Evolutionary conservation across 1,140 invertebrate species (phyloP), one percentile per base, ranked within the genome.

Genomic region (Aphelinus atriplicis): DNA sequence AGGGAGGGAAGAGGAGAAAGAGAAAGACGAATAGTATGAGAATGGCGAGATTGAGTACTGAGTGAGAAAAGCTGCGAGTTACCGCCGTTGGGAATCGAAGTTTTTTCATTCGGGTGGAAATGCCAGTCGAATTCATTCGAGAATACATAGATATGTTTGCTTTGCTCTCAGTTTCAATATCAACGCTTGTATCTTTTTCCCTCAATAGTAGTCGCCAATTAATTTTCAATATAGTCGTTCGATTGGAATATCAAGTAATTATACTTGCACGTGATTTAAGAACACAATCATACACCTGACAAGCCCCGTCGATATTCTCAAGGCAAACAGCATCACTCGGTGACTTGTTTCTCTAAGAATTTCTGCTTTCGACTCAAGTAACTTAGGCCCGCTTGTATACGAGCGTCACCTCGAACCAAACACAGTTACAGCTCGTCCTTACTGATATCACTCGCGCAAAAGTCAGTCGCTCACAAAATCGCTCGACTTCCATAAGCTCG

Each of bases 101-200:
- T 76, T 72, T 76, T 76, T 76, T 65, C 70, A 67, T 76, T 76
- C 63, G 70, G 51, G 62, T 76, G 69, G 75, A 66, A 76, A 76
- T 76, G 68, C 71, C 56, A 76, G 60, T 56, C 50, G 60, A 53
- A 62, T 58, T 71, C 42, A 62, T 71, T 55, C 60, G 60, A 42
- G 51, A 50, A 63, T 63, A 47, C 58, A 70, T 70, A 57, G 61
- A 56, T 70, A 53, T 53, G 4, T 53, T 6, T 53, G 51, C 51
- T 9, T 6, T 53, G 9, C 26, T 26, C 26, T 26, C 26, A 26
- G 26, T 26, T 55, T 46, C 58, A 55, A 71, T 71, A 63, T 71
- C 60, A 71, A 71, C 53, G 69, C 58, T 71, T 63, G 46, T 26
- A 26, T 26, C 58, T 50, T 71, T 71, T 71, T 55, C 63, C 69